phyloP scores from a whole-genome alignment of 92 coral and sea anemone genomes.

The Pocillopora meandrina region DNA sequence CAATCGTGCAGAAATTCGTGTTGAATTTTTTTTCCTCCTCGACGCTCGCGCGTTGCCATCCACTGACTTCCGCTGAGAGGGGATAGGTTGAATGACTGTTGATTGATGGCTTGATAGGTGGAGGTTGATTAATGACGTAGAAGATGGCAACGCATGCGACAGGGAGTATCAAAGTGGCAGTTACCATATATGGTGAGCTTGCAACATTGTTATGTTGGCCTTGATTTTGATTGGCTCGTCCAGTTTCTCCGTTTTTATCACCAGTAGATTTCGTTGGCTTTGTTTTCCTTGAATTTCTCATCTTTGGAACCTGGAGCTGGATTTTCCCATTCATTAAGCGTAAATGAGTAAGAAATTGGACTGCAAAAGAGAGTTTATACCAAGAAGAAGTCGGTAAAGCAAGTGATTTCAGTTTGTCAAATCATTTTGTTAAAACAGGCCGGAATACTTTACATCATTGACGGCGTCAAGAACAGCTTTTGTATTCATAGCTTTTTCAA shows the following conservation, averaged over 20 bases:
- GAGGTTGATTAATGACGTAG: slow-evolving; percentile 6
- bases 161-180: slow-evolving; percentile 7
- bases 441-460: no score
- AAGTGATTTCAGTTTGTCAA: no score
- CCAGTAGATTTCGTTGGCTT: neutral
- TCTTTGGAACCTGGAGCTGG: neutral
- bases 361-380: no score
- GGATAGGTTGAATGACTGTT: neutral
- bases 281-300: neutral
- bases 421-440: no score
- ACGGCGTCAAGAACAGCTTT: no score
- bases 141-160: neutral
- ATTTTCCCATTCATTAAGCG: no score
- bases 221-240: neutral
- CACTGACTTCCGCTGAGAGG: slow-evolving; percentile 31
- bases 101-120: neutral
- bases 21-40: slow-evolving; percentile 49
- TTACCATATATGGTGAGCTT: slow-evolving; percentile 2
- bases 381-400: no score
- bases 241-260: neutral
- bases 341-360: no score
- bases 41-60: slow-evolving; percentile 54
- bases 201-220: neutral
- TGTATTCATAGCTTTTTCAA: no score
- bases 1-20: slow-evolving; percentile 54